A percentile compares a stretch with the other conserved stretches of the same genome.
phyloP scores from a whole-genome alignment of 2,888 invertebrate species.

The Apamea sordens region DNA sequence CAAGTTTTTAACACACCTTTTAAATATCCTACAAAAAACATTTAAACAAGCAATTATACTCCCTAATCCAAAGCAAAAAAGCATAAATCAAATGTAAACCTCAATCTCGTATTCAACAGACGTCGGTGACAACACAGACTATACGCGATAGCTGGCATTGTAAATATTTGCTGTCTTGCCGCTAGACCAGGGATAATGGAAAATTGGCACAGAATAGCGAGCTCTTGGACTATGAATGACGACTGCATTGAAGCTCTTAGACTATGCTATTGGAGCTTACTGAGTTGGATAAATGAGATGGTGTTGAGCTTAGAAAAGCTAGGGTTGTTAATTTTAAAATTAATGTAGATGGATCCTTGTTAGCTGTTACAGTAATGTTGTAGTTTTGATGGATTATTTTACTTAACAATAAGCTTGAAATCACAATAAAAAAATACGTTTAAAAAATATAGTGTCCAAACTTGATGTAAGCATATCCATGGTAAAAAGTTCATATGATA shows the following conservation, averaged over 20 bases:
- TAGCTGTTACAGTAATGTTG: not conserved
- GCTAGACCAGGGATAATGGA: conserved; percentile 79
- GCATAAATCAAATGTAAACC: conserved; percentile 59
- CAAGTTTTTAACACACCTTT: not conserved
- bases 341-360: not conserved
- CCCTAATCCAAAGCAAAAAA: conserved; percentile 65
- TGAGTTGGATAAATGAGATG: conserved; percentile 32
- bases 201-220: conserved; percentile 81
- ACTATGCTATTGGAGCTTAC: conserved; percentile 42
- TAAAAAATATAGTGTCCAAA: not conserved
- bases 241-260: conserved; percentile 68
- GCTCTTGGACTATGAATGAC: conserved; percentile 80
- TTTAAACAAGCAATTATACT: conserved; percentile 60
- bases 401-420: not conserved
- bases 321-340: conserved; percentile 3
- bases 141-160: conserved; percentile 73
- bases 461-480: not conserved
- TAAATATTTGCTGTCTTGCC: conserved; percentile 74
- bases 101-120: conserved; percentile 75
- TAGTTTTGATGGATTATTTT: not conserved
- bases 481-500: not conserved
- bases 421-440: not conserved
- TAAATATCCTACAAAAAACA: not conserved
- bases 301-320: conserved; percentile 2
- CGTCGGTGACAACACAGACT: conserved; percentile 74